These are phyloP conservation scores for Chromis chromis DNA, from an alignment of 2,797 vertebrate genomes.

Conservation along the genomic window DNA sequence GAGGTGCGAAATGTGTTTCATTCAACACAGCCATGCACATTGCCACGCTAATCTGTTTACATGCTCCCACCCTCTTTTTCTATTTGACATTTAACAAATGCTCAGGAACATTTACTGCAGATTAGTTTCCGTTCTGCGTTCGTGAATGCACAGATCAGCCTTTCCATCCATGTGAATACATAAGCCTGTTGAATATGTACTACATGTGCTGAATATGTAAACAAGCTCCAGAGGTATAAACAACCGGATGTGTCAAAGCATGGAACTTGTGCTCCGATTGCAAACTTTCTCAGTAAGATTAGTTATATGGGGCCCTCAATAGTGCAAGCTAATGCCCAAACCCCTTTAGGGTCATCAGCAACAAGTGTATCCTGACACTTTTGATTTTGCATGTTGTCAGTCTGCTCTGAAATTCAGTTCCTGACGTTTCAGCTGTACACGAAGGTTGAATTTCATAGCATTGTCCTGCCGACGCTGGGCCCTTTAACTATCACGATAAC, in stretches of 20 bases:
- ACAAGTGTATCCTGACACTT: not conserved
- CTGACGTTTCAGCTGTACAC: not conserved
- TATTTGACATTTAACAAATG: slow-evolving; percentile 40
- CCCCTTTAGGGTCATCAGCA: not conserved
- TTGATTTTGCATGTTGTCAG: not conserved
- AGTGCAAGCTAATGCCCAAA: not conserved
- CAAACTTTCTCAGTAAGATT: not conserved
- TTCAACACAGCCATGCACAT: slow-evolving; percentile 25
- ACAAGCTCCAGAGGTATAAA: slow-evolving; percentile 37
- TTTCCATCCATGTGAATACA: slow-evolving; percentile 44
- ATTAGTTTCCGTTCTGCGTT: slow-evolving; percentile 53
- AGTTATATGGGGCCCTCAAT: not conserved
- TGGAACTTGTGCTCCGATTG: slow-evolving; percentile 5
- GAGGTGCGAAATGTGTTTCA: slow-evolving; percentile 5
- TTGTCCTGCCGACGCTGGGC: not conserved
- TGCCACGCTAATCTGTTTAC: slow-evolving; percentile 39
- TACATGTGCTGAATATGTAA: slow-evolving; percentile 32
- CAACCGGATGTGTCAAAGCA: slow-evolving; percentile 35
- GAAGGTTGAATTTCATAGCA: not conserved
- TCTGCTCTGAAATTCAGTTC: not conserved
- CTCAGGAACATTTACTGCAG: slow-evolving; percentile 34
- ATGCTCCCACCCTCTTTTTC: slow-evolving; percentile 10
- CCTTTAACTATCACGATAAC: slow-evolving; percentile 3
- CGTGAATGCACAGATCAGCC: slow-evolving; percentile 38
- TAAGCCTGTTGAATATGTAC: slow-evolving; percentile 49